A percentile compares a stretch with the other conserved stretches of the same genome.
phyloP scores from a whole-genome alignment of 2,888 invertebrate genomes.

The Pseudococcus jackbeardsleyi region DNA sequence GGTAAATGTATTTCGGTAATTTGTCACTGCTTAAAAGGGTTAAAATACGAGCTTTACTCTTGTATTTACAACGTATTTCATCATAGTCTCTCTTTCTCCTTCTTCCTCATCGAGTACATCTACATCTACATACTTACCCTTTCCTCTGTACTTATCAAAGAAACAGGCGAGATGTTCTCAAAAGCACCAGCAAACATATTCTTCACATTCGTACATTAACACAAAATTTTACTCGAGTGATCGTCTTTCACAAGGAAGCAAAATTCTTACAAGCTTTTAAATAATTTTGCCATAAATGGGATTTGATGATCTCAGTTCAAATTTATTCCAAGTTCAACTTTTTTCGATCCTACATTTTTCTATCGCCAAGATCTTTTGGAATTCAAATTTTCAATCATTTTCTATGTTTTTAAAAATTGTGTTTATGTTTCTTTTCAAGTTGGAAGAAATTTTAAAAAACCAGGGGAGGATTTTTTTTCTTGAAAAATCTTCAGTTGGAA shows the following conservation, averaged over 20 bases:
- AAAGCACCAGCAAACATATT: not conserved
- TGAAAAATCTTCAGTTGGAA: no score
- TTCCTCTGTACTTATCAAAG: not conserved
- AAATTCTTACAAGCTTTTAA: not conserved
- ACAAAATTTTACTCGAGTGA: not conserved
- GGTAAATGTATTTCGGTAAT: conserved; percentile 64
- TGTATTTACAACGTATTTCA: conserved; percentile 57
- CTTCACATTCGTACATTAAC: not conserved
- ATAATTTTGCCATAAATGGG: not conserved
- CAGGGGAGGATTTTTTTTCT: no score
- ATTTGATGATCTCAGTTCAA: no score
- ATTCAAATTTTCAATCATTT: no score
- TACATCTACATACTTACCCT: no score
- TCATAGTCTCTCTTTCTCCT: conserved; percentile 3
- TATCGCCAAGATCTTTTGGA: no score
- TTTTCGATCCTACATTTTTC: no score
- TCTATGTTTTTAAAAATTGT: no score
- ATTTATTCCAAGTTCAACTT: no score
- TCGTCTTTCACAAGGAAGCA: not conserved
- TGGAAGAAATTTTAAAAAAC: no score
- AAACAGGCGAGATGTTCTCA: not conserved
- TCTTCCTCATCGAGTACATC: no score
- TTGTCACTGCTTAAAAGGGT: conserved; percentile 62
- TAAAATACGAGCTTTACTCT: conserved; percentile 58
- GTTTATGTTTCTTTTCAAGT: no score